Conservation (phyloP, 1,140 invertebrate species). For the Aphaenogaster rudis region DNA sequence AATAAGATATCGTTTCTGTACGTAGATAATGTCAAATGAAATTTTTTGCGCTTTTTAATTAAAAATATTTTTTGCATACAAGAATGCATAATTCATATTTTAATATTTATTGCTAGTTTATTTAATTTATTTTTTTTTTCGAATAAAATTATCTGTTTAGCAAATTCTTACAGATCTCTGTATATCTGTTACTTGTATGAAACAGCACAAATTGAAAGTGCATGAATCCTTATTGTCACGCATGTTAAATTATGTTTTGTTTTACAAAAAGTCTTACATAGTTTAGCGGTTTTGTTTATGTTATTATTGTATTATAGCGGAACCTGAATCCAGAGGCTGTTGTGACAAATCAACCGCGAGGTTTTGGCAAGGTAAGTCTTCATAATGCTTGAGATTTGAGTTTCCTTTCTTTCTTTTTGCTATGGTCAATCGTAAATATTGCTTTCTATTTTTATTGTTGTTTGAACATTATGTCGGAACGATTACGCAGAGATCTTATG, state of each 20-base stretch:
- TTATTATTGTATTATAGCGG: constrained; percentile 86
- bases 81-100: background rate
- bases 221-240: constrained; percentile 61
- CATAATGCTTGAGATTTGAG: constrained; percentile 54
- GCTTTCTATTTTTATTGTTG: constrained; percentile 21
- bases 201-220: constrained; percentile 67
- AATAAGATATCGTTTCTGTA: background rate
- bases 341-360: constrained; percentile 84
- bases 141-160: background rate
- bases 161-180: constrained; percentile 36
- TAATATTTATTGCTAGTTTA: background rate
- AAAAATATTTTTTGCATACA: background rate
- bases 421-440: constrained; percentile 24
- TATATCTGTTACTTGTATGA: constrained; percentile 66
- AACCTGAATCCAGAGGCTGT: constrained; percentile 84
- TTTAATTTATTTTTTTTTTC: background rate
- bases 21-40: background rate
- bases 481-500: constrained; percentile 13
- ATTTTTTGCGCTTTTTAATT: background rate
- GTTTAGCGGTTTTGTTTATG: constrained; percentile 86
- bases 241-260: constrained; percentile 57
- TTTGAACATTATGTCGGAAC: constrained; percentile 16
- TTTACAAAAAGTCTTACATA: constrained; percentile 78
- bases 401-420: constrained; percentile 17
- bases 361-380: constrained; percentile 83